phyloP scores from a whole-genome alignment of 1,140 invertebrate species.

The Propsilocerus akamusi region DNA sequence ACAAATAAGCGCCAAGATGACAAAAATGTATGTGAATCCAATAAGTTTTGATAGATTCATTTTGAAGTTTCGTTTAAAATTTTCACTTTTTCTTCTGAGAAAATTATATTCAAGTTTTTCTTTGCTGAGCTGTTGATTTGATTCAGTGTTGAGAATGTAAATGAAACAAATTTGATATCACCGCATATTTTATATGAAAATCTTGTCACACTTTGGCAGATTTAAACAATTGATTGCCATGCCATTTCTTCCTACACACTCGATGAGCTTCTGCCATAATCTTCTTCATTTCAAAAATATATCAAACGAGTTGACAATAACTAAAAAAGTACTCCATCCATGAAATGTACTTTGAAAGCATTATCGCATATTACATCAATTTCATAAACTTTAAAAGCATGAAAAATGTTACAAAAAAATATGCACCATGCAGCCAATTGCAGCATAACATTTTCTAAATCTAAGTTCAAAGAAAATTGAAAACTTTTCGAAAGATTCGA shows the following conservation, averaged over 20 bases:
- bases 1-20: neutral
- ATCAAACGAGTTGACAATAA: too few species aligned
- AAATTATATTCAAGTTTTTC: neutral
- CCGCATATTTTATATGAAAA: slow-evolving; percentile 1
- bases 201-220: slow-evolving; percentile 1
- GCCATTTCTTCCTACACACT: neutral
- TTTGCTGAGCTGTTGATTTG: neutral
- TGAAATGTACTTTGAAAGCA: too few species aligned
- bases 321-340: too few species aligned
- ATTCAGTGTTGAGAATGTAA: neutral
- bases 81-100: too few species aligned
- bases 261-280: neutral
- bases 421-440: too few species aligned
- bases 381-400: too few species aligned
- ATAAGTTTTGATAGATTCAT: neutral
- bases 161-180: neutral
- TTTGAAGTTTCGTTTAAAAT: neutral
- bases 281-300: too few species aligned
- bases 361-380: too few species aligned
- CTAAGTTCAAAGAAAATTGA: too few species aligned
- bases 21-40: neutral
- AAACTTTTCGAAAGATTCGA: too few species aligned
- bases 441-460: too few species aligned
- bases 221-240: neutral
- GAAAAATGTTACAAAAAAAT: too few species aligned